These are phyloP conservation scores for Prorops nasuta DNA, from an alignment of 1,140 invertebrate genomes.

Conservation along the genomic window DNA sequence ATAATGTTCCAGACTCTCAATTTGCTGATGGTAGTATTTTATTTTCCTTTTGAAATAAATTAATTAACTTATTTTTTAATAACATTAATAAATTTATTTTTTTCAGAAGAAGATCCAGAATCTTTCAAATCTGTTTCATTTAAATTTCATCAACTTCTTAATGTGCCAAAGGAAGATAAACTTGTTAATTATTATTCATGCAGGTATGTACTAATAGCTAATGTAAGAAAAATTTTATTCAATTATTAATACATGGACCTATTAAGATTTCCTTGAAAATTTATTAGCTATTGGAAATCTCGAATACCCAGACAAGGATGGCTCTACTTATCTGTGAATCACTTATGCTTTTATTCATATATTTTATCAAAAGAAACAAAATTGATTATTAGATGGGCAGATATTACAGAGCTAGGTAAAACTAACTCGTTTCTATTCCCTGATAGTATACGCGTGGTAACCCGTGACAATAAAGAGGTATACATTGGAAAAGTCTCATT, in stretches of 20 bases:
- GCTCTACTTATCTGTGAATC: constrained; percentile 93
- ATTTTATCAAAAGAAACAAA: constrained; percentile 89
- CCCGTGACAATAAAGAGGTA: constrained; percentile 73
- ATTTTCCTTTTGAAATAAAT: constrained; percentile 16
- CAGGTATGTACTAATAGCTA: constrained; percentile 64
- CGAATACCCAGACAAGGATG: constrained; percentile 91
- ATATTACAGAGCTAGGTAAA: constrained; percentile 72
- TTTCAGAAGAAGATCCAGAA: constrained; percentile 77
- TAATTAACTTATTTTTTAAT: background rate
- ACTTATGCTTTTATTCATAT: constrained; percentile 94
- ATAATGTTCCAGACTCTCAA: constrained; percentile 50
- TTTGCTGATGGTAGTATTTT: constrained; percentile 57
- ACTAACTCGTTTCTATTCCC: constrained; percentile 79
- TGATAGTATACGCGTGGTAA: constrained; percentile 82
- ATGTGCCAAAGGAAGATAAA: constrained; percentile 90
- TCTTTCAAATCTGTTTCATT: constrained; percentile 77
- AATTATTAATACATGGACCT: constrained; percentile 51
- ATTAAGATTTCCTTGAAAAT: constrained; percentile 6
- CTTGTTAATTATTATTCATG: constrained; percentile 93
- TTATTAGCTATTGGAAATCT: constrained; percentile 90
- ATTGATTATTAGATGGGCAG: constrained; percentile 82
- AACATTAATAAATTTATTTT: constrained; percentile 20
- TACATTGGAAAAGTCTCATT: background rate
- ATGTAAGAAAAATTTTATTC: constrained; percentile 15
- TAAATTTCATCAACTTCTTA: constrained; percentile 88